Conservation (phyloP, 2,113 vertebrate species). For the Pteropus alecto region DNA sequence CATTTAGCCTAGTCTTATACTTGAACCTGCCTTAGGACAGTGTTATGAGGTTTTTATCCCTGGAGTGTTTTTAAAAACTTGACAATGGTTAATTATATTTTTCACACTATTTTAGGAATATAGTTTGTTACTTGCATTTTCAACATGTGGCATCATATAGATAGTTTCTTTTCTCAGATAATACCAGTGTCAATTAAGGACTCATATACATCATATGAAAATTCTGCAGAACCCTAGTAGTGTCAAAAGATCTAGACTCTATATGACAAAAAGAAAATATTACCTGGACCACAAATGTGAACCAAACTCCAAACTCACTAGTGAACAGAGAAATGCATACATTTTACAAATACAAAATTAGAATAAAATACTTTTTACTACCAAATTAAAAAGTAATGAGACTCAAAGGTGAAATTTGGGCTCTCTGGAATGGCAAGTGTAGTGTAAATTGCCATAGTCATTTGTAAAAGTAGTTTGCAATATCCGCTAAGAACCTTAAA, state of each 20-base stretch:
- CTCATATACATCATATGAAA: background rate
- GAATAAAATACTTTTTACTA: background rate
- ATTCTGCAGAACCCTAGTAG: background rate
- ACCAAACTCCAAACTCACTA: background rate
- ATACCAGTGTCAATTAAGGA: constrained; percentile 16
- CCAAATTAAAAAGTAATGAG: background rate
- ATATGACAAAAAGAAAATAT: constrained; percentile 15
- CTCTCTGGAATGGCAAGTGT: background rate
- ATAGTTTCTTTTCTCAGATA: background rate
- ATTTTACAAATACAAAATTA: constrained; percentile 33
- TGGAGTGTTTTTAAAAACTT: background rate
- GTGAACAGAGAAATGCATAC: background rate
- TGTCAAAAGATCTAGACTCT: constrained; percentile 8
- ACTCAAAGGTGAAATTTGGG: background rate
- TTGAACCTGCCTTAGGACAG: background rate
- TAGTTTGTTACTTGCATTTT: background rate
- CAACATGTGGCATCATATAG: background rate
- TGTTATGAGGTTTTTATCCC: background rate
- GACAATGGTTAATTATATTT: background rate
- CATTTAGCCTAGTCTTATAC: background rate
- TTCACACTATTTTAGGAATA: background rate
- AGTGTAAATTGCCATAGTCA: background rate
- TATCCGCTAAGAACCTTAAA: constrained; percentile 1
- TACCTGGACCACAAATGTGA: background rate
- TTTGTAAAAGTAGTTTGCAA: background rate